A percentile compares a stretch with the other conserved stretches of the same genome.
These are phyloP conservation scores for Epirrhoe alternata DNA, from an alignment of 2,888 invertebrate genomes.

Conservation along the genomic window DNA sequence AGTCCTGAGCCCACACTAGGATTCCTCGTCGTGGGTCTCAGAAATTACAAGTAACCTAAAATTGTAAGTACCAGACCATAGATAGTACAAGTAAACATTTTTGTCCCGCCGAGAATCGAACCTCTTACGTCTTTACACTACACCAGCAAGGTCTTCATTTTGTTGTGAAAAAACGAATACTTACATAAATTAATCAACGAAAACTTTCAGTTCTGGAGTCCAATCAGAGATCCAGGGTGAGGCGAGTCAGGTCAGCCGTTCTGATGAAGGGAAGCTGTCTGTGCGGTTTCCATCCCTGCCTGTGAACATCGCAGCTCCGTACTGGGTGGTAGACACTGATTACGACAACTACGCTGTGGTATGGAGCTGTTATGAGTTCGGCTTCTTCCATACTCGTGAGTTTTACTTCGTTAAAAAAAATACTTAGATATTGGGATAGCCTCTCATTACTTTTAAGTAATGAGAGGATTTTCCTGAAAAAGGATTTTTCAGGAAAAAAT, in stretches of 20 bases:
- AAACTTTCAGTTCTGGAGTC: slow-evolving; percentile 80
- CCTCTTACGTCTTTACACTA: too few relatives aligned
- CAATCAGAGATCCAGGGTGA: slow-evolving; percentile 84
- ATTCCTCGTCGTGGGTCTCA: too few relatives aligned
- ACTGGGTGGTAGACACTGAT: slow-evolving; percentile 89
- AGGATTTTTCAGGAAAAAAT: too few relatives aligned
- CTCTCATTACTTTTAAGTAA: too few relatives aligned
- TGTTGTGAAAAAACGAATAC: neutral
- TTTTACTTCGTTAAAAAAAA: slow-evolving; percentile 30
- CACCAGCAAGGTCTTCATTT: neutral
- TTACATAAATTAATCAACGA: neutral
- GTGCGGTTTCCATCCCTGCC: slow-evolving; percentile 87
- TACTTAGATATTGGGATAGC: too few relatives aligned
- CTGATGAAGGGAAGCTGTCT: slow-evolving; percentile 85
- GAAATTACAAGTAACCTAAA: too few relatives aligned
- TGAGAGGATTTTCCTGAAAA: too few relatives aligned
- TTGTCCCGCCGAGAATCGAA: too few relatives aligned
- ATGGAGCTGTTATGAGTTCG: slow-evolving; percentile 86
- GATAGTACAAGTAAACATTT: too few relatives aligned
- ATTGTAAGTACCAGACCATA: too few relatives aligned
- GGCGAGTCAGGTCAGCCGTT: slow-evolving; percentile 78
- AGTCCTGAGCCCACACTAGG: too few relatives aligned
- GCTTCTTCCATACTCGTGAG: slow-evolving; percentile 83
- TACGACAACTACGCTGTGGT: slow-evolving; percentile 89
- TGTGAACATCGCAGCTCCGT: slow-evolving; percentile 76